These are phyloP conservation scores for Xylocopa sonorina DNA, from an alignment of 1,140 invertebrate genomes.

Conservation along the genomic window DNA sequence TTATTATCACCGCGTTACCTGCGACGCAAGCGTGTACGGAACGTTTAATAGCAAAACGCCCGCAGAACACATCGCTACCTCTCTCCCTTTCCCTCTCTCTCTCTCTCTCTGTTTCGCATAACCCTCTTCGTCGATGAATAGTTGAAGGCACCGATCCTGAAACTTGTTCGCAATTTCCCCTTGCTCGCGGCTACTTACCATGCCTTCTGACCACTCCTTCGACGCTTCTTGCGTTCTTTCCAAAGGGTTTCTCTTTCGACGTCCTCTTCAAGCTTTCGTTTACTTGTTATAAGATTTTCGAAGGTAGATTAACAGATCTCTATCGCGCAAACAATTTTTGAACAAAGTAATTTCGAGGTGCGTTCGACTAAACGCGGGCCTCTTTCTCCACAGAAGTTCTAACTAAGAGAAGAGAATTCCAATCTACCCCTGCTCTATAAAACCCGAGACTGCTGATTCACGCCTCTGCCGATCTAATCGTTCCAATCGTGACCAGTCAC, in stretches of 20 bases:
- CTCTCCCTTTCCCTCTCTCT: too few species aligned
- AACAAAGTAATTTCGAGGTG: too few species aligned
- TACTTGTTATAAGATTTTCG: neutral
- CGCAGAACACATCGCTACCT: neutral
- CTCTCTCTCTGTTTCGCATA: too few species aligned
- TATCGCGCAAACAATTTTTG: neutral
- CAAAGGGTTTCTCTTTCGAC: neutral
- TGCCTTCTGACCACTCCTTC: neutral
- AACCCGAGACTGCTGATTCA: slow-evolving; percentile 26
- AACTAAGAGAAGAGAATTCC: slow-evolving; percentile 24
- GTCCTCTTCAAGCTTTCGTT: neutral
- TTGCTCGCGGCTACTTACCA: neutral
- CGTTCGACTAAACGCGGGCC: neutral
- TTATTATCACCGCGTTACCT: slow-evolving; percentile 33
- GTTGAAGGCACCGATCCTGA: neutral
- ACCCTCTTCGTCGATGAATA: neutral
- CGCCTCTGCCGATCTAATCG: slow-evolving; percentile 9
- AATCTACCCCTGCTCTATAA: slow-evolving; percentile 3
- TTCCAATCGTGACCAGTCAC: neutral
- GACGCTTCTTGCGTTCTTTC: neutral
- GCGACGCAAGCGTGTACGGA: neutral
- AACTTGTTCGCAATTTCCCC: neutral
- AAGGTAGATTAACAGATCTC: too few species aligned
- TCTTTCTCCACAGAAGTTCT: neutral
- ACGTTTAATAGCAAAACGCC: slow-evolving; percentile 15